Base-by-base conservation (phyloP, 2,113 vertebrate genomes). In the Neogale vison region DNA sequence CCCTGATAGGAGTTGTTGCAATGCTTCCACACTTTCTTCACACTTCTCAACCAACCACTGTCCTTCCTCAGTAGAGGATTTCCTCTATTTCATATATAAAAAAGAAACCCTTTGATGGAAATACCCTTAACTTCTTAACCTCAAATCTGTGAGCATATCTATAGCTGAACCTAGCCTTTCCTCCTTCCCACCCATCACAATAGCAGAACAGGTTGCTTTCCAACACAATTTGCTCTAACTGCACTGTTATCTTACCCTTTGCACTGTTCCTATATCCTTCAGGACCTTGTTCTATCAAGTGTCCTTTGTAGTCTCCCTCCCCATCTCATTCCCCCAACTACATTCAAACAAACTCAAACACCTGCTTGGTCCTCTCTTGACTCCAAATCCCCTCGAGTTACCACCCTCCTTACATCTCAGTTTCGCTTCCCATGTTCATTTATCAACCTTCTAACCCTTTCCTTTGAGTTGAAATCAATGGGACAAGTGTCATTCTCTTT, bases 71-170 rank as follows among this genome's bases (percentile, higher is more conserved):
- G 42, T 72, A 82, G 18, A 90, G 18, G 7, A 34, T 39, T 83
- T 67, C 36, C 39, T 81, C 86, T 71, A 52, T 52, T 74, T 95
- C 39, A 90, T 23, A 52, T 15, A 86, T 11, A 76, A 82, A 90
- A 86, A 6, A 57, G 57, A 76, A 77, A 42, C 14, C 7, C 59
- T 20, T 72, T 13, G 74, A 90, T 18, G 11, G 76, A 89, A 93
- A 50, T 17, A 57, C 26, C 24, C 1, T 52, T 50, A 45, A 61
- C 21, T 90, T 90, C 7, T 13, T 52, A 63, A 29, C 42, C 63
- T 76, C 26, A 90, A 77, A 63, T 31, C 65, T 57, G 84, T 65
- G 72, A 89, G 36, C 20, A 4, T 57, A 81, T 50, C 26, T 57
- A 26, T 29, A 80, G 24, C 13, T 65, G 23, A 71, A 24, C 9